Base-by-base conservation (phyloP, 2,797 vertebrate species). In the Ara ararauna region DNA sequence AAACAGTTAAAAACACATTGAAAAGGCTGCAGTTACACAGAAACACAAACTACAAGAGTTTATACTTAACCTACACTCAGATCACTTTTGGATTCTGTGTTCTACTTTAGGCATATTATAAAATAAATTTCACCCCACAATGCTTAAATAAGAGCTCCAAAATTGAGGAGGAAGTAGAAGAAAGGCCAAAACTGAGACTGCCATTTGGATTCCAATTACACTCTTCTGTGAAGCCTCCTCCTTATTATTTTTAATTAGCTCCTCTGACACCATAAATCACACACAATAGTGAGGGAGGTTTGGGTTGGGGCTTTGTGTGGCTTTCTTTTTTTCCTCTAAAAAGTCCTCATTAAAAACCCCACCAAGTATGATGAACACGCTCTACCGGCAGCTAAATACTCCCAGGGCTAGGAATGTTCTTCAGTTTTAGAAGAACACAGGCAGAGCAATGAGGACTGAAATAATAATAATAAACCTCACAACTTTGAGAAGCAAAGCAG, bases 211-310 rank as follows among this genome's bases (percentile, higher is more conserved):
- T 89, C 70, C 56, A 91, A 16, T 93, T 90, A 68, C 29, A 68
- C 29, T 89, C 47, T 78, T 93, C 76, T 56, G 73, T 51, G 70
- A 67, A 84, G 66, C 84, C 91, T 92, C 50, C 64, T 75, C 64
- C 66, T 62, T 72, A 45, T 92, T 96, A 94, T 86, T 95, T 92
- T 88, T 96, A 96, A 94, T 94, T 94, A 95, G 79, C 24, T 89
- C 82, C 82, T 95, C 66, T 88, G 73, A 93, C 82, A 89, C 79
- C 5, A 12, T 67, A 93, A 91, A 78, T 92, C 70, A 76, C 53
- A 81, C 50, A 60, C 47, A 94, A 78, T 44, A 91, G 47, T 7
- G 23, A 88, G 64, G 66, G 56, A 44, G 34, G 71, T 48, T 93
- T 45, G 58, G 26, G 14, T 18, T 60, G 56, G n/a, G n/a, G 56